phyloP scores from a whole-genome alignment of 2,888 invertebrate species.

The Arge pagana region DNA sequence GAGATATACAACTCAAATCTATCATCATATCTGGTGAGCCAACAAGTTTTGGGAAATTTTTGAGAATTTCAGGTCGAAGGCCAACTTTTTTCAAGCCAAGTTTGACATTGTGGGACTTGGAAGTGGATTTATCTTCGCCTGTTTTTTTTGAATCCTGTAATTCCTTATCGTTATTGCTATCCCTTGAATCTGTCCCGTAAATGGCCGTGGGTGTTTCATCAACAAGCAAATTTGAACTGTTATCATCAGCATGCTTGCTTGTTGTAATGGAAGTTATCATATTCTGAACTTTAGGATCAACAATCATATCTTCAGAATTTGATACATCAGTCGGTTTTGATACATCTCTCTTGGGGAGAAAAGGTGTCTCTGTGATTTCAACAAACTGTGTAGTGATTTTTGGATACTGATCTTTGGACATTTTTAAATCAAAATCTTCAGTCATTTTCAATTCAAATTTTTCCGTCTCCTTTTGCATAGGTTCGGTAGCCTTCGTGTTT shows the following conservation, averaged over 20 bases:
- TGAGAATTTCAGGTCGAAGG: conserved; percentile 29
- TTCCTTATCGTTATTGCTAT: neutral
- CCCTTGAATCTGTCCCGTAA: neutral
- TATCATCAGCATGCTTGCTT: neutral
- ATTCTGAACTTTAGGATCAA: neutral
- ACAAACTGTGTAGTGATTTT: neutral
- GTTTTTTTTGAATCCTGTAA: too few species aligned
- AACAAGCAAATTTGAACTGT: neutral
- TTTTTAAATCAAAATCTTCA: conserved; percentile 8
- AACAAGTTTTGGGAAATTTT: conserved; percentile 58
- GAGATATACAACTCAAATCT: conserved; percentile 64
- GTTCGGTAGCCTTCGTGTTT: neutral
- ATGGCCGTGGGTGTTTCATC: neutral
- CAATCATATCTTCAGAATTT: neutral
- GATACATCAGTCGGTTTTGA: conserved; percentile 18
- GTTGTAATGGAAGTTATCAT: too few species aligned
- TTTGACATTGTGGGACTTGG: conserved; percentile 30
- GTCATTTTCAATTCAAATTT: conserved; percentile 29
- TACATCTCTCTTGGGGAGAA: conserved; percentile 28
- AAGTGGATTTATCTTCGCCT: conserved; percentile 28
- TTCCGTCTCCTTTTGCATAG: conserved; percentile 25
- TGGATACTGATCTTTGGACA: neutral
- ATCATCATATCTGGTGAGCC: conserved; percentile 66
- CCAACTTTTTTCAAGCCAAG: conserved; percentile 41
- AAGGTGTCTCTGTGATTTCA: conserved; percentile 29